A percentile compares a stretch with the other conserved stretches of the same genome.
These are phyloP conservation scores for Drosophila rufa DNA, from an alignment of 1,140 invertebrate genomes.

Conservation along the genomic window DNA sequence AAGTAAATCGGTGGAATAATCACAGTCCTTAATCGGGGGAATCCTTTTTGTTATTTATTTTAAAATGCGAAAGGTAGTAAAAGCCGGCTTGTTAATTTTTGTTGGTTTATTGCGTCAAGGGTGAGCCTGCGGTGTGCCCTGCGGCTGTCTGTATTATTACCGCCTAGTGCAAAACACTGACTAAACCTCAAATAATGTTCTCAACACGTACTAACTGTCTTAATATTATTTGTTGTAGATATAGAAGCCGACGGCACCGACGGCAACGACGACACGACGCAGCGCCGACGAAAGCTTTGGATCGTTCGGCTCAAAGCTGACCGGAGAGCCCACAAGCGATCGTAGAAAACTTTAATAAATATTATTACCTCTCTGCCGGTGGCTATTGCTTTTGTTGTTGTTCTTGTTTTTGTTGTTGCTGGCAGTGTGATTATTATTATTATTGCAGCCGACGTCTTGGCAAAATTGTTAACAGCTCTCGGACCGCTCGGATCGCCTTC, in stretches of 20 bases:
- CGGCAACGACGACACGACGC: conserved; percentile 25
- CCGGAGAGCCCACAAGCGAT: conserved; percentile 17
- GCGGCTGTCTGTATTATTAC: conserved; percentile 74
- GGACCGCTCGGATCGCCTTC: conserved; percentile 43
- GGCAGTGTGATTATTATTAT: conserved; percentile 29
- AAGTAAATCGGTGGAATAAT: conserved; percentile 26
- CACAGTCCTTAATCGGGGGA: conserved; percentile 50
- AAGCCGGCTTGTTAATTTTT: conserved; percentile 15
- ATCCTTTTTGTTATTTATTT: conserved; percentile 23
- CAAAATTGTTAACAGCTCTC: conserved; percentile 78
- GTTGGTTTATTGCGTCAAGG: not conserved
- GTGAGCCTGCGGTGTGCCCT: conserved; percentile 45
- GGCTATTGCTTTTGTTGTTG: conserved; percentile 33
- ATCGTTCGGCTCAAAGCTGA: conserved; percentile 50
- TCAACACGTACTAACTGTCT: conserved; percentile 84
- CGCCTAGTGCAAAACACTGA: conserved; percentile 83
- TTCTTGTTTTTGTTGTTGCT: conserved; percentile 39
- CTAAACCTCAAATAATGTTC: conserved; percentile 85
- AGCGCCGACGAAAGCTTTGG: conserved; percentile 47
- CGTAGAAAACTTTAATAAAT: conserved; percentile 77
- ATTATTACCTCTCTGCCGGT: conserved; percentile 53
- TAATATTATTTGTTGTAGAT: conserved; percentile 85
- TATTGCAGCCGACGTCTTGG: conserved; percentile 65
- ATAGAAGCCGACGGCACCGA: conserved; percentile 74
- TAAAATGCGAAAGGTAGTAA: not conserved